Conservation (phyloP, 2,797 vertebrate species). For the Melanotaenia pygmaea region DNA sequence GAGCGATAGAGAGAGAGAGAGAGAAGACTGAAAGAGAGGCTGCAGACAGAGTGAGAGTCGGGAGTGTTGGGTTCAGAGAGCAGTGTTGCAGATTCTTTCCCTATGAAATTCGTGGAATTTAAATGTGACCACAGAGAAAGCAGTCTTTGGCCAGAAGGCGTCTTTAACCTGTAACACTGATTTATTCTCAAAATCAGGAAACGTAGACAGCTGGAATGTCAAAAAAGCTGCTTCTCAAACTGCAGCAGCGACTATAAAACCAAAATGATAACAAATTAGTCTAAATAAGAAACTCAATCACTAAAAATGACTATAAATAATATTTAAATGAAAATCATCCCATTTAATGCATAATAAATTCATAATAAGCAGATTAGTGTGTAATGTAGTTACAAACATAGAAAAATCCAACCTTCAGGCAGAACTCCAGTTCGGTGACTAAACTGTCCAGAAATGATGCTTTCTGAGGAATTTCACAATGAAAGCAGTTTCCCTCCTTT, state of each 20-base stretch:
- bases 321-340: background rate
- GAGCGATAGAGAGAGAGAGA: too few relatives aligned
- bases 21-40: background rate
- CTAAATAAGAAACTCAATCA: too few relatives aligned
- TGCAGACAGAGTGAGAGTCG: background rate
- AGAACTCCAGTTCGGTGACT: background rate
- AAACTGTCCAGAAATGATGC: background rate
- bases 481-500: background rate
- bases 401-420: background rate
- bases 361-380: background rate
- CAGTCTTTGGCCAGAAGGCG: constrained; percentile 10
- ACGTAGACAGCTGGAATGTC: constrained; percentile 37
- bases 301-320: too few relatives aligned
- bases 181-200: constrained; percentile 39
- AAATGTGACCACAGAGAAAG: constrained; percentile 4
- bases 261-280: too few relatives aligned
- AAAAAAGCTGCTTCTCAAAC: background rate
- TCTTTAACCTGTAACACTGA: constrained; percentile 3
- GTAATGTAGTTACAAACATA: background rate
- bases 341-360: background rate
- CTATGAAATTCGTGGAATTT: constrained; percentile 39
- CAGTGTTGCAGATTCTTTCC: constrained; percentile 8
- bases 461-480: background rate
- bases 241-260: too few relatives aligned
- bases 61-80: background rate